Evolutionary conservation across 2,113 vertebrate species (phyloP).

Genomic region (Stigmatopora argus): DNA sequence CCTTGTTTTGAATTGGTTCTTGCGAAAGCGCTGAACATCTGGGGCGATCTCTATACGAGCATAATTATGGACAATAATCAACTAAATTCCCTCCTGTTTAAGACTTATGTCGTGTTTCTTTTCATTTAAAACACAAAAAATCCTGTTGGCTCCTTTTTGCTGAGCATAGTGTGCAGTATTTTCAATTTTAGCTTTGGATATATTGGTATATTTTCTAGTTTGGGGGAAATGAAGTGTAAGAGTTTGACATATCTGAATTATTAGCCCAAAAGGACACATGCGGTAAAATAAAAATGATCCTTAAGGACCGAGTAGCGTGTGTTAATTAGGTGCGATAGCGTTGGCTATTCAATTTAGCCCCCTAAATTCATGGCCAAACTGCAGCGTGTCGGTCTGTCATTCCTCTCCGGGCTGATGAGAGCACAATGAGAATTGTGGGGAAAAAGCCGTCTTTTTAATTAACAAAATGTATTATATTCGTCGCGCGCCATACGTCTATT

Average conservation of each 20-base stretch:
- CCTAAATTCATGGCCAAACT: conserved; percentile 26
- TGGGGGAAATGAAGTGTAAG: neutral
- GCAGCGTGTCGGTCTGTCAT: conserved; percentile 32
- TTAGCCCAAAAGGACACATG: conserved; percentile 24
- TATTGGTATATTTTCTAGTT: neutral
- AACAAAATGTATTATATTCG: conserved; percentile 3
- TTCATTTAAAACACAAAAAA: conserved; percentile 10
- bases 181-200: neutral
- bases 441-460: conserved; percentile 13
- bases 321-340: conserved; percentile 55
- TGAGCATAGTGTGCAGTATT: neutral
- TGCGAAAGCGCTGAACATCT: neutral
- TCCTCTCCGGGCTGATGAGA: conserved; percentile 4
- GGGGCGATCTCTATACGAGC: neutral
- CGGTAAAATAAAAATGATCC: conserved; percentile 49
- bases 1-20: neutral
- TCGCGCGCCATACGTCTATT: neutral
- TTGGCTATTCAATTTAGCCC: neutral
- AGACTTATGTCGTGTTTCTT: neutral
- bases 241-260: neutral
- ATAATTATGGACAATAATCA: neutral
- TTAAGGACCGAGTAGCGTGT: conserved; percentile 43
- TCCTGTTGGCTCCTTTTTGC: conserved; percentile 1
- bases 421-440: conserved; percentile 11
- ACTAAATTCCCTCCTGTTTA: neutral